phyloP scores from a whole-genome alignment of 2,797 vertebrate genomes.

The Mallotus villosus region DNA sequence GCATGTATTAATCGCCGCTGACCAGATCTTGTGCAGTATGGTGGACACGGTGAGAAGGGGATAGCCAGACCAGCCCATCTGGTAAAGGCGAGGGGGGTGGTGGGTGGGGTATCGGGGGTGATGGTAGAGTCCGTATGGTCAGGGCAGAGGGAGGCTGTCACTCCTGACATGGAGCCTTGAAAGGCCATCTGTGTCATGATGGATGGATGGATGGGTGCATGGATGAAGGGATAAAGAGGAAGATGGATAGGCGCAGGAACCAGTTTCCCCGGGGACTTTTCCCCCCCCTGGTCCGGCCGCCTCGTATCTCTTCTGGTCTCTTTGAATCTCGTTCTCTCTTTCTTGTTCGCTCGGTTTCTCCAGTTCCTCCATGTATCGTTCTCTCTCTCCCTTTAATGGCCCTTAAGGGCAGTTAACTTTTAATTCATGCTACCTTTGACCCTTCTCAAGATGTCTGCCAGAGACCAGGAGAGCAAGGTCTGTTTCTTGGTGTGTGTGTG shows the following conservation, averaged over 20 bases:
- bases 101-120: slow-evolving; percentile 34
- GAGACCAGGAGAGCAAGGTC: slow-evolving; percentile 28
- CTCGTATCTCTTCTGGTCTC: not conserved
- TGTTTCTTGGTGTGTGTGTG: slow-evolving; percentile 12
- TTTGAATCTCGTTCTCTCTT: not conserved
- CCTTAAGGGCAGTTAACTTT: slow-evolving; percentile 71
- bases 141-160: slow-evolving; percentile 65
- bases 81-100: slow-evolving; percentile 33
- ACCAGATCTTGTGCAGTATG: slow-evolving; percentile 58
- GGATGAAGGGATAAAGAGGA: slow-evolving; percentile 50
- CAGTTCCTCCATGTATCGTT: slow-evolving; percentile 41
- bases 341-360: slow-evolving; percentile 6
- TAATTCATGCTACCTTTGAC: slow-evolving; percentile 72
- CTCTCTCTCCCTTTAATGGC: slow-evolving; percentile 57
- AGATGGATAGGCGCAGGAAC: slow-evolving; percentile 17
- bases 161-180: slow-evolving; percentile 69
- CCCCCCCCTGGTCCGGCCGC: too few relatives aligned
- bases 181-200: slow-evolving; percentile 77
- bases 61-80: slow-evolving; percentile 47
- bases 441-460: slow-evolving; percentile 57
- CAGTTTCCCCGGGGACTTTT: not conserved
- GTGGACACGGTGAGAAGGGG: slow-evolving; percentile 58
- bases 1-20: slow-evolving; percentile 71
- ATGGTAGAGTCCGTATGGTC: slow-evolving; percentile 58
- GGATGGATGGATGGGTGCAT: slow-evolving; percentile 69